Base-by-base conservation (phyloP, 1,140 invertebrate species). In the Drosophila punjabiensis region DNA sequence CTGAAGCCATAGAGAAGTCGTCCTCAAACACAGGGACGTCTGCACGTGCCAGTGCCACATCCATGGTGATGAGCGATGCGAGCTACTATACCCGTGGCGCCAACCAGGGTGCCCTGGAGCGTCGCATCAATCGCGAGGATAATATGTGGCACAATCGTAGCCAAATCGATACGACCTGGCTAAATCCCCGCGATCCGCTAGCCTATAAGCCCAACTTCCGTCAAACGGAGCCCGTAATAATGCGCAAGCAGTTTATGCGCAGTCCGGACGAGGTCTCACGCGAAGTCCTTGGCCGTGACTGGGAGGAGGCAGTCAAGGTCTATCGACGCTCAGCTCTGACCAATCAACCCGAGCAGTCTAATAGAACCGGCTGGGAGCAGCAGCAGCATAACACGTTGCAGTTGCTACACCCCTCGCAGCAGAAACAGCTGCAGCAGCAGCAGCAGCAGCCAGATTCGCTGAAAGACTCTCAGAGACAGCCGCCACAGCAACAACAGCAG, bases 201-300 rank as follows among this genome's bases (percentile, higher is more conserved):
- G 63, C 69, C 33, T 88, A 81, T 11, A 63, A 62, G 10, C 86
- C 85, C 7, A 79, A 88, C 28, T 88, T 88, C 37, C 52, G 52
- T 0, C 65, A 67, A 2, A 88, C 86, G 0, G 85, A 89, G 48
- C 81, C 81, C 1, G 18, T 45, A 0, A 50, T 58, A 9, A 4
- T 88, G 48, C 63, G 74, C 4, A 69, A 66, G 30, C 78, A 76
- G 8, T 88, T 88, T 13, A 89, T 90, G 86, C 85, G 85, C 30
- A 85, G 85, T 35, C 85, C 86, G 3, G 85, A 88, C 37, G 74
- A 88, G 16, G 43, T 79, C 0, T 82, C 85, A 0, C 62, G 82
- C 2, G 70, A 85, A 30, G 66, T 83, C 1, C 52, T 81, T 56
- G 35, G 64, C 6, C 74, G 60, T 0, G 85, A 90, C 16, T 82